Conservation (phyloP, 2,113 vertebrate species). For the Mormyrus lacerda region DNA sequence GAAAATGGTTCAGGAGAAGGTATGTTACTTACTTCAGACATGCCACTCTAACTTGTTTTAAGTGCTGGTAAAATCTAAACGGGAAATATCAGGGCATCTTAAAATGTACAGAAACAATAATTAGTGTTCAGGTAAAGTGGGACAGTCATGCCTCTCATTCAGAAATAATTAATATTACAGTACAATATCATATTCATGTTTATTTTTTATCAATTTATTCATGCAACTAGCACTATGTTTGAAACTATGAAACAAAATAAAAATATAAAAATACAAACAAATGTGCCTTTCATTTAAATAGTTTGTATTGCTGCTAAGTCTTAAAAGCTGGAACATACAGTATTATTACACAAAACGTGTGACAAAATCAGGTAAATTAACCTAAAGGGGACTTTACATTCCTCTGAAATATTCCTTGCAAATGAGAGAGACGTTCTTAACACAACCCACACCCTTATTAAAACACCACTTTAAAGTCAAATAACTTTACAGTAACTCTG, state of each 20-base stretch:
- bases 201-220: neutral
- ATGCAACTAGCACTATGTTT: neutral
- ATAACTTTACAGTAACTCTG: neutral
- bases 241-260: neutral
- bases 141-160: neutral
- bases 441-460: too few species aligned
- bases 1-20: neutral
- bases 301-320: neutral
- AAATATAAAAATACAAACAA: neutral
- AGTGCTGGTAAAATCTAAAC: neutral
- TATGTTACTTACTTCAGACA: neutral
- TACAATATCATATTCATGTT: neutral
- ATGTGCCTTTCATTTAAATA: neutral
- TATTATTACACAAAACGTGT: neutral
- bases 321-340: neutral
- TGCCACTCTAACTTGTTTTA: neutral
- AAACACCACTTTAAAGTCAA: neutral
- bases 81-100: neutral
- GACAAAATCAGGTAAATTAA: neutral
- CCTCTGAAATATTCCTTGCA: neutral
- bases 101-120: neutral
- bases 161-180: neutral
- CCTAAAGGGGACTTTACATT: neutral
- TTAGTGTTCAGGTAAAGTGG: neutral
- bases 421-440: neutral